Evolutionary conservation across 2,888 invertebrate species (phyloP).

Genomic region (Pharmacophagus antenor): DNA sequence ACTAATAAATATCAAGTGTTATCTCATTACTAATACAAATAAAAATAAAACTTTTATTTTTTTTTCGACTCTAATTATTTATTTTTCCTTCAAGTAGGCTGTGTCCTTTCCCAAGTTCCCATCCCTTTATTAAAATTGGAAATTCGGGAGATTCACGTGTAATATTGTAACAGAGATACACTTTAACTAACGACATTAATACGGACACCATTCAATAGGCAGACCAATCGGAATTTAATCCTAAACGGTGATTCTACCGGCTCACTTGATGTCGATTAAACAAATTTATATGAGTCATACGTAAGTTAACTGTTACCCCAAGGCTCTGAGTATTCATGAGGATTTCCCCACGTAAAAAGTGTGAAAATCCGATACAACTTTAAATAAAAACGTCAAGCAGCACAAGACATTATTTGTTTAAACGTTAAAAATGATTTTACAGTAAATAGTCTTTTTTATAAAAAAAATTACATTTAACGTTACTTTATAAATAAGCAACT

Average conservation of each 20-base stretch:
- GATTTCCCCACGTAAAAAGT: slow-evolving; percentile 2
- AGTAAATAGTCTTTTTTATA: background rate
- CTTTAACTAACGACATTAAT: background rate
- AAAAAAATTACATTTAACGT: too few relatives aligned
- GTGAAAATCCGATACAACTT: background rate
- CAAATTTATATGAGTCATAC: background rate
- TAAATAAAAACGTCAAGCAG: background rate
- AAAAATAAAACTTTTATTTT: background rate
- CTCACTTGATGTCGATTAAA: background rate
- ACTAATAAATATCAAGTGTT: too few relatives aligned
- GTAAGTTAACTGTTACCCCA: background rate
- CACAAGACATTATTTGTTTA: background rate
- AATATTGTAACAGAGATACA: too few relatives aligned
- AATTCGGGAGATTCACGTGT: too few relatives aligned
- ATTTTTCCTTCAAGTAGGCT: too few relatives aligned
- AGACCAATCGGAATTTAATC: background rate
- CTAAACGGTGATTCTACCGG: background rate
- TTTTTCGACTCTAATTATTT: background rate
- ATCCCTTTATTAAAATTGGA: background rate
- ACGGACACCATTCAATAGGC: background rate
- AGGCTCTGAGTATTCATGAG: background rate
- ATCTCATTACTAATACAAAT: too few relatives aligned
- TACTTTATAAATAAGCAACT: too few relatives aligned
- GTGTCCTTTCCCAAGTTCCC: too few relatives aligned
- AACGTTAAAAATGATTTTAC: too few relatives aligned